Evolutionary conservation across 2,797 vertebrate genomes (phyloP).

Genomic region (Hypotaenidia okinawae): DNA sequence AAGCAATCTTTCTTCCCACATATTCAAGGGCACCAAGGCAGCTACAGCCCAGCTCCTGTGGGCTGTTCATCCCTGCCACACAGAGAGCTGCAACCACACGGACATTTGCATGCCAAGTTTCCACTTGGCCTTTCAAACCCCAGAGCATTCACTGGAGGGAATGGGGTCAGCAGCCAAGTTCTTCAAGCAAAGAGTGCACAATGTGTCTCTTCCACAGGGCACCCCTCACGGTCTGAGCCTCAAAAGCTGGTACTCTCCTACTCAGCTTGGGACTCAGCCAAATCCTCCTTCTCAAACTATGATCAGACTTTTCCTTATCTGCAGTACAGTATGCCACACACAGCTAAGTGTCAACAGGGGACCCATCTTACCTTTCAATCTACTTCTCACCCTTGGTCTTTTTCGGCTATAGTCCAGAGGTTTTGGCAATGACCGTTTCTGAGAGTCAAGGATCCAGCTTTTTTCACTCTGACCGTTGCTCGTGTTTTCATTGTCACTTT

Average conservation of each 20-base stretch:
- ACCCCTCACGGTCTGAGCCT: fast-evolving
- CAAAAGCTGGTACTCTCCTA: fast-evolving
- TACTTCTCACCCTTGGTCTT: conserved; percentile 73
- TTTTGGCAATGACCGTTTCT: neutral
- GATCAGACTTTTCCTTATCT: neutral
- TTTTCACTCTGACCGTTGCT: conserved; percentile 61
- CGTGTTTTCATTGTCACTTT: conserved; percentile 62
- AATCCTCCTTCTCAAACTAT: neutral
- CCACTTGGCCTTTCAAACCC: neutral
- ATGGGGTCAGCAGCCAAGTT: fast-evolving
- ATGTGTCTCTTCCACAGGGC: fast-evolving
- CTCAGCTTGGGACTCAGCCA: neutral
- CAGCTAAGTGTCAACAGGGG: neutral
- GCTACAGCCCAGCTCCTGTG: neutral
- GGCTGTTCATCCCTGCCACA: neutral
- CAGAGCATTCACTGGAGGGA: neutral
- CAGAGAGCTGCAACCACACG: neutral
- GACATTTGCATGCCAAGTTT: neutral
- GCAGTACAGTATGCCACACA: fast-evolving
- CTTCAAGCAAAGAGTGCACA: fast-evolving
- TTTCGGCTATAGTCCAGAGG: conserved; percentile 74
- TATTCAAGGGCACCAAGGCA: fast-evolving
- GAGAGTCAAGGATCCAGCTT: conserved; percentile 66
- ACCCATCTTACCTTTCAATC: conserved; percentile 77
- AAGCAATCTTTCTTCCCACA: neutral